Base-by-base conservation (phyloP, 2,797 vertebrate species). In the Tolypeutes matacus region DNA sequence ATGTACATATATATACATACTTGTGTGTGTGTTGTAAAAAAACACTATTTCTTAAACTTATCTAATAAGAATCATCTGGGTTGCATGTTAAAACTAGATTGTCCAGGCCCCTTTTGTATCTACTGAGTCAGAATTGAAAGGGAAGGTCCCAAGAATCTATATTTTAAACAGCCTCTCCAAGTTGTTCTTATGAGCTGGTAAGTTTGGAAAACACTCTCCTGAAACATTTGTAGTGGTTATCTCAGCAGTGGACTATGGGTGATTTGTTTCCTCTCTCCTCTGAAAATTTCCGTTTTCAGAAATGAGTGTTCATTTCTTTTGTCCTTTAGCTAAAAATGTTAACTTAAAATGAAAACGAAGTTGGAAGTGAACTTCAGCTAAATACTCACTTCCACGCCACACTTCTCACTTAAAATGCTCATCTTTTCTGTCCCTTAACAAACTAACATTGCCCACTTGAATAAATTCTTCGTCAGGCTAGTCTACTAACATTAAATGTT, bases 251-350 rank as follows among this genome's bases (percentile, higher is more conserved):
- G 25, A 25, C 81, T 80, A 34, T 7, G 49, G 21, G 34, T 80
- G 11, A 27, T 51, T 60, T 77, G 65, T 76, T 42, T n/a, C 80
- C 72, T 62, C 21, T 17, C 13, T 91, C 91, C 46, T 80, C 12
- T 5, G 62, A 89, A 92, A 91, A 81, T 82, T 73, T 89, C 76
- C 81, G 21, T 42, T 96, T 49, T 49, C 21, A 60, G 89, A 9
- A 53, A 18, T 69, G 11, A 86, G 18, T 27, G 62, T 84, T 87
- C 84, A 29, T 77, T 85, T 94, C 56, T 70, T 34, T 46, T 91
- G 15, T 39, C 84, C 75, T 80, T 82, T 87, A 2, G 67, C 29
- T 10, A 56, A 82, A 94, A 90, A 64, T 93, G 36, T 73, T 84
- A 36, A 73, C 87, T 87, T 73, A 65, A 85, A 84, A 86, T 56